Percentiles rank a stretch among this genome's conserved stretches.
phyloP scores from a whole-genome alignment of 2,113 vertebrate species.

The Chauna torquata region DNA sequence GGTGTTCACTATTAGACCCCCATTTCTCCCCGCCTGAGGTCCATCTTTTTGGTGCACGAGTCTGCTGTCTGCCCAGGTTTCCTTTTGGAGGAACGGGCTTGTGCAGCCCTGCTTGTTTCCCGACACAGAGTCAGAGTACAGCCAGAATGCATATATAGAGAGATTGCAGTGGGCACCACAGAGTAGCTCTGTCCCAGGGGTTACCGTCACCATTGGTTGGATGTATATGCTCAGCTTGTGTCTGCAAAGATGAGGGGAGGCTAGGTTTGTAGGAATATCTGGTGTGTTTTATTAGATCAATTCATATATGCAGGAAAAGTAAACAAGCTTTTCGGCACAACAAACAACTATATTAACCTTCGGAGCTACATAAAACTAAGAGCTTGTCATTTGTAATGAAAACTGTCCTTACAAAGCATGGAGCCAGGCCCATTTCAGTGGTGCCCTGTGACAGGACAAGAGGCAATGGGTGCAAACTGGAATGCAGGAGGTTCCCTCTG shows the following conservation, averaged over 20 bases:
- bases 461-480: neutral
- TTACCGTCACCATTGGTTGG: neutral
- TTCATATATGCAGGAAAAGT: neutral
- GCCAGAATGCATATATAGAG: accelerated
- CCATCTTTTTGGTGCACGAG: accelerated
- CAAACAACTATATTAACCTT: neutral
- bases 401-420: neutral
- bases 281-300: neutral
- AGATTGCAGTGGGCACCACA: neutral
- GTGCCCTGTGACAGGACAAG: neutral
- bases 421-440: neutral
- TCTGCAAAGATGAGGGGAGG: neutral
- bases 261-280: neutral
- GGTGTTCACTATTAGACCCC: neutral
- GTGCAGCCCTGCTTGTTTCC: neutral
- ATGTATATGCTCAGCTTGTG: neutral
- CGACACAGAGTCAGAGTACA: accelerated
- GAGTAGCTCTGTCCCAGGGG: neutral
- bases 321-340: neutral
- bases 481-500: neutral
- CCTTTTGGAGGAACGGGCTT: neutral
- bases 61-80: neutral
- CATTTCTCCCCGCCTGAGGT: neutral
- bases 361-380: neutral
- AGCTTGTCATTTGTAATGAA: neutral